Percentiles rank a stretch among this genome's conserved stretches.
Evolutionary conservation across 53 echinoderm and acorn worm genomes (phyloP).

Genomic region (Antedon mediterranea): DNA sequence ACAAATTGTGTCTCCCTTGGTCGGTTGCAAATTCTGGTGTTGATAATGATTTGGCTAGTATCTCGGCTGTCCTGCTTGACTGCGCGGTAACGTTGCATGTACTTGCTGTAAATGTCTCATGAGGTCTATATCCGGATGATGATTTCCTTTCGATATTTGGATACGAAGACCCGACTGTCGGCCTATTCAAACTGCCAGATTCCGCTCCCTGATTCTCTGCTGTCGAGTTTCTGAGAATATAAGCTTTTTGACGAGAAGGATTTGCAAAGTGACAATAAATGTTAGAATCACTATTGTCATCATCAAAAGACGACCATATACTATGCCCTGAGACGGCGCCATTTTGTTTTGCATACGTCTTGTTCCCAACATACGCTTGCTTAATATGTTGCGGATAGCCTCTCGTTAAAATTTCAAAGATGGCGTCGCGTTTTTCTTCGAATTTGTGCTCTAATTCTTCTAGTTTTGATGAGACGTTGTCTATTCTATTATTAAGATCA

Average conservation of each 20-base stretch:
- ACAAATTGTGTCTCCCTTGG: not conserved
- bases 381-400: conserved; percentile 10
- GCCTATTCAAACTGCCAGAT: not conserved
- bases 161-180: not conserved
- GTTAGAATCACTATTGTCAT: not conserved
- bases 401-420: conserved; percentile 53
- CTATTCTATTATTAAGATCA: conserved; percentile 52
- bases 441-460: conserved; percentile 66
- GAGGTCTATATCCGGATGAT: not conserved
- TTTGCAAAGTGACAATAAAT: not conserved
- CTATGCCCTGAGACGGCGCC: not conserved
- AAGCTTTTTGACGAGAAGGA: not conserved
- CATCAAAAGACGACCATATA: not conserved
- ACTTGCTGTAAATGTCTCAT: not conserved
- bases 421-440: conserved; percentile 67
- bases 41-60: not conserved
- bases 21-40: not conserved
- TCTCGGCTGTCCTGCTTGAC: not conserved
- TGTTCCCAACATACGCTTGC: conserved; percentile 2
- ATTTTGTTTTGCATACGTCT: conserved; percentile 4
- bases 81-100: not conserved
- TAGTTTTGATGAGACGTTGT: conserved; percentile 68
- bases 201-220: not conserved
- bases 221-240: not conserved
- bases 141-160: not conserved